Conservation (phyloP, 1,140 invertebrate genomes). For the Schmidtea mediterranea region DNA sequence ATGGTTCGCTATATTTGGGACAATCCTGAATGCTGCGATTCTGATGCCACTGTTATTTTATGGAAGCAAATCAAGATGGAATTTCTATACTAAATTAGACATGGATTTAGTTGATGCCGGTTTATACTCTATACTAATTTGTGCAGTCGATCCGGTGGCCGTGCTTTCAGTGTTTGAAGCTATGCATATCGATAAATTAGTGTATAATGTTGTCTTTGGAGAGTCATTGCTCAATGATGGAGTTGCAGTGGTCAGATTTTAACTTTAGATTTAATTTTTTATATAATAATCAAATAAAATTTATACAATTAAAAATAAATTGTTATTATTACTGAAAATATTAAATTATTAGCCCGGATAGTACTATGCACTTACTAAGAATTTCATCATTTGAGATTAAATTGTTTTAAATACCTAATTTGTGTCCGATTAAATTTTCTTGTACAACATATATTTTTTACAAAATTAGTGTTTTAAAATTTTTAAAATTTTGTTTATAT, state of each 20-base stretch:
- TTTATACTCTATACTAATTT: constrained; percentile 42
- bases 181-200: constrained; percentile 53
- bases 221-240: constrained; percentile 94
- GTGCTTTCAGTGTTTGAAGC: constrained; percentile 84
- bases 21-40: constrained; percentile 52
- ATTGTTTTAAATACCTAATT: too few relatives aligned
- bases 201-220: constrained; percentile 95
- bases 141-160: constrained; percentile 91
- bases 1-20: constrained; percentile 83
- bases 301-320: too few relatives aligned
- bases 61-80: constrained; percentile 32
- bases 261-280: neutral
- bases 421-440: too few relatives aligned
- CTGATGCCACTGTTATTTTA: constrained; percentile 68
- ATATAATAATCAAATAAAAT: too few relatives aligned
- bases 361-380: too few relatives aligned
- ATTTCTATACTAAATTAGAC: constrained; percentile 17
- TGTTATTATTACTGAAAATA: too few relatives aligned
- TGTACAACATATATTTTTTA: too few relatives aligned
- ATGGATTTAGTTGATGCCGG: neutral
- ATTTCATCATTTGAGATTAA: too few relatives aligned
- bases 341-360: too few relatives aligned
- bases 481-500: too few relatives aligned
- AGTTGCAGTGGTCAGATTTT: constrained; percentile 53
- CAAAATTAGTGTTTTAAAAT: too few relatives aligned